These are phyloP conservation scores for Lasioglossum pauxillum DNA, from an alignment of 2,888 invertebrate species.

Conservation along the genomic window DNA sequence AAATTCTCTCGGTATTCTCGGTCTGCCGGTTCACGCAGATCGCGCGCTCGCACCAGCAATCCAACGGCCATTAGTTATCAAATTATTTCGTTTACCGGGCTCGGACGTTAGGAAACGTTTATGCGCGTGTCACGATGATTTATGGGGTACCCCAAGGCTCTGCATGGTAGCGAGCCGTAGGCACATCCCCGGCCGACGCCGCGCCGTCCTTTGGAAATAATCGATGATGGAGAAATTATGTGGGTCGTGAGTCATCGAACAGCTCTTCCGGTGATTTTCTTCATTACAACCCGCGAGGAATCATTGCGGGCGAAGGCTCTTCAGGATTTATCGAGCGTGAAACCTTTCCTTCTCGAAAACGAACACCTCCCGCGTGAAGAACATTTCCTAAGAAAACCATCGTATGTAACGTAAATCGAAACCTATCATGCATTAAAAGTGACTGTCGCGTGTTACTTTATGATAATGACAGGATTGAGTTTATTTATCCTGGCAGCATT, in stretches of 20 bases:
- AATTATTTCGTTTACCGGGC: conserved; percentile 69
- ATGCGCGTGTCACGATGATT: conserved; percentile 72
- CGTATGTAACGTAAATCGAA: not conserved
- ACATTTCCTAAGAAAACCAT: not conserved
- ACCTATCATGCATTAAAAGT: not conserved
- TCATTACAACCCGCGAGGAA: not conserved
- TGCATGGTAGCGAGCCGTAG: conserved; percentile 38
- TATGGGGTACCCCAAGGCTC: conserved; percentile 52
- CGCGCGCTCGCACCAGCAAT: conserved; percentile 48
- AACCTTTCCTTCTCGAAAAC: not conserved
- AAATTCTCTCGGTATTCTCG: conserved; percentile 60
- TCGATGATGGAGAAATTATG: conserved; percentile 50
- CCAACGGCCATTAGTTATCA: conserved; percentile 70
- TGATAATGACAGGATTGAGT: not conserved
- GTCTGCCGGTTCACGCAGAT: not conserved
- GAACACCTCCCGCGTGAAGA: not conserved
- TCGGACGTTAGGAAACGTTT: conserved; percentile 70
- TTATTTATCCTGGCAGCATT: too few relatives aligned
- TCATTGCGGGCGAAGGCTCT: not conserved
- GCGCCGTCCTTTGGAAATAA: conserved; percentile 35
- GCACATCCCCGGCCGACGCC: conserved; percentile 6
- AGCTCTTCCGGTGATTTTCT: conserved; percentile 1
- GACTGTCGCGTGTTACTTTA: too few relatives aligned
- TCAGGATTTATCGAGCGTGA: conserved; percentile 4
- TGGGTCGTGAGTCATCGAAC: conserved; percentile 24